Percentiles rank a stretch among this genome's conserved stretches.
Evolutionary conservation across 2,797 vertebrate species (phyloP).

Genomic region (Rhinoraja longicauda): DNA sequence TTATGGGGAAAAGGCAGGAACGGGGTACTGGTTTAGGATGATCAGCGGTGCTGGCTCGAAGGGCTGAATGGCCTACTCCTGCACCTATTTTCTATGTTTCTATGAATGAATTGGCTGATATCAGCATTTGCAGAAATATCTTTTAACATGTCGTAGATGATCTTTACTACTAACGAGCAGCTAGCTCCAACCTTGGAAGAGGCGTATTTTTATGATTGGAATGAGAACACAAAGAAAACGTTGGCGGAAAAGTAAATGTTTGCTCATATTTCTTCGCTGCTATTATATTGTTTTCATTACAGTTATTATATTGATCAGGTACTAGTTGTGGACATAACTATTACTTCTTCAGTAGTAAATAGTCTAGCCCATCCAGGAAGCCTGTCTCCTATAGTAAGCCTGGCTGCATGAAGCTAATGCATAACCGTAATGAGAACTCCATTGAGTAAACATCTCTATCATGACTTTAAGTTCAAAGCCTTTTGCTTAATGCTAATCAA

Average conservation of each 20-base stretch:
- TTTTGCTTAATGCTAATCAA: neutral
- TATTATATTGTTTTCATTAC: neutral
- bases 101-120: neutral
- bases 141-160: neutral
- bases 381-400: neutral
- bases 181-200: neutral
- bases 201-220: neutral
- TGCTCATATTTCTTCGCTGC: neutral
- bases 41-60: too few species aligned
- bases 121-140: neutral
- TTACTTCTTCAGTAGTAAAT: neutral
- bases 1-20: accelerated
- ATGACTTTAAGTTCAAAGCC: neutral
- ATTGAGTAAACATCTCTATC: neutral
- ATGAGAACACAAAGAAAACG: neutral
- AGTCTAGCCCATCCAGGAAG: neutral
- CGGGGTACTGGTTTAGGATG: too few species aligned
- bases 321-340: neutral
- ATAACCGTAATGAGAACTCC: too few species aligned
- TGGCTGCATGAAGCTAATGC: neutral
- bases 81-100: neutral
- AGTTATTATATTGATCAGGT: neutral
- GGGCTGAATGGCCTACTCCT: too few species aligned
- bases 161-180: neutral
- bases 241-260: neutral